These are phyloP conservation scores for Caenorhabditis sp. DNA, from an alignment of 2,888 invertebrate species.

Conservation along the genomic window DNA sequence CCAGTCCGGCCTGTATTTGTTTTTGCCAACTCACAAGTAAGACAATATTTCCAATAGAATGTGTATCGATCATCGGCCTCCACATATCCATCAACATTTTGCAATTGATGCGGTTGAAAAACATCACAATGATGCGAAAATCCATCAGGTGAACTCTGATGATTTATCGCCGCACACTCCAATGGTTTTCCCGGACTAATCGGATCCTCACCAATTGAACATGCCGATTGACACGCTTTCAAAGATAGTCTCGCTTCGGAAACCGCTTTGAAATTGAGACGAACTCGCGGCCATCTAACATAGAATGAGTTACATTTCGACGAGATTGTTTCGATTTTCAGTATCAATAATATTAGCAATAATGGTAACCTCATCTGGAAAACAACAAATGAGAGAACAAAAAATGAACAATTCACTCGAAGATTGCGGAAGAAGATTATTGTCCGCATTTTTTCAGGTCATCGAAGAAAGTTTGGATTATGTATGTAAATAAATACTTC, in stretches of 20 bases:
- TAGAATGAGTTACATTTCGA: conserved; percentile 62
- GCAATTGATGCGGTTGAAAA: conserved; percentile 64
- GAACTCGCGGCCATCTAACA: conserved; percentile 70
- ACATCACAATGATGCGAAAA: conserved; percentile 69
- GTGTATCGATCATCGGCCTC: conserved; percentile 70
- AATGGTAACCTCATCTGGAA: not conserved
- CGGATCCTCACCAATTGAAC: conserved; percentile 65
- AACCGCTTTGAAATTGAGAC: conserved; percentile 63
- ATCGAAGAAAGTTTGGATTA: too few relatives aligned
- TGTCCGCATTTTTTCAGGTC: too few relatives aligned
- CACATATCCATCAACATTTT: conserved; percentile 69
- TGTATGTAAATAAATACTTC: too few relatives aligned
- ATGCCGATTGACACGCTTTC: conserved; percentile 61
- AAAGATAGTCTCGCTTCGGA: conserved; percentile 58
- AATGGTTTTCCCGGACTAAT: conserved; percentile 48
- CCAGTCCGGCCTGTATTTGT: too few relatives aligned
- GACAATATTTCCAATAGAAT: conserved; percentile 71
- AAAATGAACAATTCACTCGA: too few relatives aligned
- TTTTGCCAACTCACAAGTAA: conserved; percentile 59
- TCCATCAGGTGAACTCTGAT: conserved; percentile 62
- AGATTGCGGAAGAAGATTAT: too few relatives aligned
- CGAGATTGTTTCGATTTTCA: conserved; percentile 3
- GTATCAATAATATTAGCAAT: not conserved
- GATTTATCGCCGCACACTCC: conserved; percentile 70
- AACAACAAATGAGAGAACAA: too few relatives aligned